Base-by-base conservation (phyloP, 1,140 invertebrate genomes). In the Brachionus angularis region DNA sequence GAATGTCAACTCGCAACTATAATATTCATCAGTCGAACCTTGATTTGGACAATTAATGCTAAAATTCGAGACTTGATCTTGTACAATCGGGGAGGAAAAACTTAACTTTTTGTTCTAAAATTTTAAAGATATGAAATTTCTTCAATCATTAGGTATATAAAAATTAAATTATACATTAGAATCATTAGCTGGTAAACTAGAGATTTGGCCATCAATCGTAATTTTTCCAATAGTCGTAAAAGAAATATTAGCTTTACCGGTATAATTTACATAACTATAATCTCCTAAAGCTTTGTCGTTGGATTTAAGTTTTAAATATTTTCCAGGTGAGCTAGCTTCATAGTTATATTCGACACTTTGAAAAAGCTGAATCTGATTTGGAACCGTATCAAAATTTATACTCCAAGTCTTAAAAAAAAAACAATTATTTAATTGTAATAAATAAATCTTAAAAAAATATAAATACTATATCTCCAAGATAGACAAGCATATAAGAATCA, bases 111-210 rank as follows among this genome's bases (percentile, higher is more conserved):
- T 39, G 53, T 39, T 34, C 39, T 34, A 16, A 58, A 58, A 58
- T 39, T 14, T 7, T 42, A 42, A 42, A 42, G 10, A 7, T 42
- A 42, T 3, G 39, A 14, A 42, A 42, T 42, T 42, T 42, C 16
- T 34, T 34, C 4, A 5, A 34, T 34, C 5, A 5, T 34, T 5
- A 5, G 12, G 33, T 34, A 34, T 5, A 34, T 5, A 34, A n/a
- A n/a, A n/a, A n/a, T n/a, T n/a, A n/a, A 31, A 58, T 23, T 10
- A 42, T 58, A 58, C 53, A 33, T 39, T 58, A 23, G 53, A 58
- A 39, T 58, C 53, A 39, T 1, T 33, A 31, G 39, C 39, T 39
- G 39, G 14, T 0, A 25, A 21, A 1, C 53, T 21, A 2, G 53
- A 58, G 39, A 34, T 18, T 29, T 31, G 36, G 3, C 18, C 53